A percentile compares a stretch with the other conserved stretches of the same genome.
Conservation (phyloP, 64 coral and sea anemone genomes). For the Hydrozoanthus tunicans region DNA sequence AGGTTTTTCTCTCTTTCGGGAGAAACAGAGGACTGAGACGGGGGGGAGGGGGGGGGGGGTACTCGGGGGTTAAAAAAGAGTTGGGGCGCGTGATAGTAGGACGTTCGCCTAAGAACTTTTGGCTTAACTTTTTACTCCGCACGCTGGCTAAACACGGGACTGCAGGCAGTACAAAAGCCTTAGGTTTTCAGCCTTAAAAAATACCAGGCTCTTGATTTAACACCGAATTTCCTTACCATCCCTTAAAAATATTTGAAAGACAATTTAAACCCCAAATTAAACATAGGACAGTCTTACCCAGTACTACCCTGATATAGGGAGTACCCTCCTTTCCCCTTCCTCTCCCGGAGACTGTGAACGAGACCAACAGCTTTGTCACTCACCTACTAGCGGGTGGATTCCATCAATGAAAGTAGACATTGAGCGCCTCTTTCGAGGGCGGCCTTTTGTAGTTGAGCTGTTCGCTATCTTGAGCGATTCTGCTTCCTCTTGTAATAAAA, state of each 20-base stretch:
- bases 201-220: background rate
- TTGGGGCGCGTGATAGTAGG: no score
- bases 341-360: no score
- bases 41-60: background rate
- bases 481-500: conserved; percentile 78
- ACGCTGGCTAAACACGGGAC: no score
- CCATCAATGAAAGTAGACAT: conserved; percentile 61
- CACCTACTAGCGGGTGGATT: conserved; percentile 71
- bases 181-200: background rate
- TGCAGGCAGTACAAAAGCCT: background rate
- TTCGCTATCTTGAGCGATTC: conserved; percentile 49
- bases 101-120: background rate
- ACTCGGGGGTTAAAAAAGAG: background rate
- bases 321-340: no score
- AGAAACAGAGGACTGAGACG: background rate
- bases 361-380: background rate
- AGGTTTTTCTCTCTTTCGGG: no score
- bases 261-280: no score
- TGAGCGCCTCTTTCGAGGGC: conserved; percentile 80
- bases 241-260: no score
- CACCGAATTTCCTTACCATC: no score
- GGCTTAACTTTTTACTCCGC: background rate
- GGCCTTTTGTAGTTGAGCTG: conserved; percentile 58
- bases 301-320: no score
- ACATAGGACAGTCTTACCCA: no score